Percentiles rank a stretch among this genome's conserved stretches.
Evolutionary conservation across 2,113 vertebrate species (phyloP).

Genomic region (Muntiacus reevesi): DNA sequence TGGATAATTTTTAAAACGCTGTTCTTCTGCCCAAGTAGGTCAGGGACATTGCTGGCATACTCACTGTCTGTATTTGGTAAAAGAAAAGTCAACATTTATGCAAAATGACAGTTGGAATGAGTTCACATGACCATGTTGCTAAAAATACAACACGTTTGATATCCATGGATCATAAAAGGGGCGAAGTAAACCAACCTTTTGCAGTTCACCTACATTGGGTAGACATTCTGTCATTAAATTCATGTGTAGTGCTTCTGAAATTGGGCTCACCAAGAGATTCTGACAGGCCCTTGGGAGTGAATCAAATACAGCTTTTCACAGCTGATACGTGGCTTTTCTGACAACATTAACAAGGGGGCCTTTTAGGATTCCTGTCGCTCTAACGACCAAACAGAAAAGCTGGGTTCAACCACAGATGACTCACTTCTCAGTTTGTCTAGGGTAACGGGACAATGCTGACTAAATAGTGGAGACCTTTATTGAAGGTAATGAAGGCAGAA

Average conservation of each 20-base stretch:
- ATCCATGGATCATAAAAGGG: neutral
- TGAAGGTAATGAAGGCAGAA: neutral
- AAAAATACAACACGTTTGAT: slow-evolving; percentile 32
- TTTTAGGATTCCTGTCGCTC: neutral
- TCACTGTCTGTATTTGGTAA: neutral
- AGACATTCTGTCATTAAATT: slow-evolving; percentile 11
- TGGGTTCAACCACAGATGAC: neutral
- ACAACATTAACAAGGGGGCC: neutral
- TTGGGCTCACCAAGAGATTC: neutral
- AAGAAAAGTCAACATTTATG: neutral
- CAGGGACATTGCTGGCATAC: neutral
- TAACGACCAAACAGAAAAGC: neutral
- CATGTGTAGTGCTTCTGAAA: neutral
- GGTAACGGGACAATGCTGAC: neutral
- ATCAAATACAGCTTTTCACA: neutral
- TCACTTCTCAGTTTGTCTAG: neutral
- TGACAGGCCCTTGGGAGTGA: neutral
- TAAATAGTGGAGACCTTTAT: neutral
- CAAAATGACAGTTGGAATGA: slow-evolving; percentile 39
- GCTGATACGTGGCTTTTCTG: neutral
- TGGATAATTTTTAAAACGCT: slow-evolving; percentile 5
- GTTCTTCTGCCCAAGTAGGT: neutral
- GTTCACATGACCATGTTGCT: slow-evolving; percentile 4
- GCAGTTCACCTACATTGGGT: neutral
- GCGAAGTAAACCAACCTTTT: neutral